Evolutionary conservation across 1,140 invertebrate genomes (phyloP).

Genomic region (Manduca sexta): DNA sequence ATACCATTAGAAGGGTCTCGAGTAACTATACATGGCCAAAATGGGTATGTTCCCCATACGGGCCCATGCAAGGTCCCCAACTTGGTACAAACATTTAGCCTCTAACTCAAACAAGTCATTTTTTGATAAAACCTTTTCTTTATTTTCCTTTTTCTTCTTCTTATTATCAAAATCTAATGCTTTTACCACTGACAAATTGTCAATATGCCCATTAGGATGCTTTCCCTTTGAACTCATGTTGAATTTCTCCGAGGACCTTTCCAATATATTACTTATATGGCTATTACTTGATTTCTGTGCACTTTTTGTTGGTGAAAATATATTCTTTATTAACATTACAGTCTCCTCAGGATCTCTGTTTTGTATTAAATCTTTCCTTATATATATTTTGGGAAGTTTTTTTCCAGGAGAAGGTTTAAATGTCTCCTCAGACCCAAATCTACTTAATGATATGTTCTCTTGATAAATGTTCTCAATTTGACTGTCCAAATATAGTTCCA

Average conservation of each 20-base stretch:
- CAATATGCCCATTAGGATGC: conserved; percentile 33
- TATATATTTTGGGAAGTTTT: conserved; percentile 57
- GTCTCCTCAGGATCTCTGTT: conserved; percentile 49
- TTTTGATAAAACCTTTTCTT: conserved; percentile 32
- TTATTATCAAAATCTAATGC: conserved; percentile 61
- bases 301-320: conserved; percentile 53
- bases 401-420: conserved; percentile 30
- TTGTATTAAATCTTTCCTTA: conserved; percentile 64
- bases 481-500: conserved; percentile 33
- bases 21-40: conserved; percentile 86
- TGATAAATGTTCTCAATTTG: conserved; percentile 58
- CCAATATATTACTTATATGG: conserved; percentile 32
- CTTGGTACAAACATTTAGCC: conserved; percentile 61
- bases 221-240: conserved; percentile 15
- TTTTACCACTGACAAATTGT: conserved; percentile 53
- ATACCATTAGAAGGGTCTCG: conserved; percentile 75
- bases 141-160: conserved; percentile 35
- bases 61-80: conserved; percentile 84
- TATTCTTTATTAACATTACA: conserved; percentile 50
- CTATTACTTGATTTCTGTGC: conserved; percentile 23
- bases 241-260: conserved; percentile 43
- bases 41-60: conserved; percentile 81
- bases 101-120: conserved; percentile 61
- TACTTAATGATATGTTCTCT: conserved; percentile 53
- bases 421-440: conserved; percentile 45